Conservation (phyloP, 1,140 invertebrate genomes). For the Philaenus spumarius region DNA sequence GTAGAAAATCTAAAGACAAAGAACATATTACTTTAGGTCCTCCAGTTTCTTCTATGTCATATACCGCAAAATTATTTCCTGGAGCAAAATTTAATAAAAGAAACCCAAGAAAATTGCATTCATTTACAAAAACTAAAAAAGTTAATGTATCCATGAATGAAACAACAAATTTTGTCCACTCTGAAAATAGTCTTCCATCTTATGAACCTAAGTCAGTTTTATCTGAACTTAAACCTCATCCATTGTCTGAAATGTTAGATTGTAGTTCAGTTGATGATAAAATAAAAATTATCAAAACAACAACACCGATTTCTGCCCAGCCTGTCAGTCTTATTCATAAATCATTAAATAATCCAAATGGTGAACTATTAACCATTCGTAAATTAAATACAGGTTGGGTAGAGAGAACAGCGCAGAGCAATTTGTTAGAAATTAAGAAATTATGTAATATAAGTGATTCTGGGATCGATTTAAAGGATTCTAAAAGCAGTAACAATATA, state of each 20-base stretch:
- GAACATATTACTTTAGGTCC: slow-evolving; percentile 32
- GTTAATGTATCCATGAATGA: not conserved
- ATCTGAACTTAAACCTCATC: slow-evolving; percentile 6
- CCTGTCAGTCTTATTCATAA: slow-evolving; percentile 41
- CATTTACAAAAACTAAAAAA: slow-evolving; percentile 18
- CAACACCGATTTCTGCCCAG: slow-evolving; percentile 29
- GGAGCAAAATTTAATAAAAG: slow-evolving; percentile 58
- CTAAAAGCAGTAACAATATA: slow-evolving; percentile 4
- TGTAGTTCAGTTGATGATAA: slow-evolving; percentile 26
- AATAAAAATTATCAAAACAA: slow-evolving; percentile 33
- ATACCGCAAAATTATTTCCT: slow-evolving; percentile 64
- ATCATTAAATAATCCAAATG: slow-evolving; percentile 30
- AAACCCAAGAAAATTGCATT: slow-evolving; percentile 58
- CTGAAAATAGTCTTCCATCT: slow-evolving; percentile 26
- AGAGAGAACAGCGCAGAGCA: slow-evolving; percentile 38
- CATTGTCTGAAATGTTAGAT: not conserved
- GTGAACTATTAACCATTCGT: slow-evolving; percentile 31
- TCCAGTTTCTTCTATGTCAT: slow-evolving; percentile 40
- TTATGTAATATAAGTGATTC: slow-evolving; percentile 18
- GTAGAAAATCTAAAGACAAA: slow-evolving; percentile 36
- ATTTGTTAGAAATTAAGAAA: slow-evolving; percentile 19
- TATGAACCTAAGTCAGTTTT: not conserved
- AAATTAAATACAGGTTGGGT: slow-evolving; percentile 49
- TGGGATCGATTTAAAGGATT: slow-evolving; percentile 24
- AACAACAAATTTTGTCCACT: not conserved